Evolutionary conservation across 2,797 vertebrate genomes (phyloP).

Genomic region (Decapterus maruadsi): DNA sequence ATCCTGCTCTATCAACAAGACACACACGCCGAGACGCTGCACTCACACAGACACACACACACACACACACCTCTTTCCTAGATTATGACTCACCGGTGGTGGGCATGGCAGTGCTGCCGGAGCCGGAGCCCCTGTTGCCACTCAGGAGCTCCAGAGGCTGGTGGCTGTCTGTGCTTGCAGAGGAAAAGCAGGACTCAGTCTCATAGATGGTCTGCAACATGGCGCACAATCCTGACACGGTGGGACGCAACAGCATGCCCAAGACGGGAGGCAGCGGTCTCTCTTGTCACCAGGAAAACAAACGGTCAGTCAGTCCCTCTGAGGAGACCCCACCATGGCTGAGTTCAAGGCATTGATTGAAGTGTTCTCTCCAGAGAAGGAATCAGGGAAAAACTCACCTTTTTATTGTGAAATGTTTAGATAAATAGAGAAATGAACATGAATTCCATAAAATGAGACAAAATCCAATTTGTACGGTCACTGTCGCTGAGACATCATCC

Average conservation of each 20-base stretch:
- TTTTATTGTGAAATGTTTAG: constrained; percentile 4
- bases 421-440: neutral
- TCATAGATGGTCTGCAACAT: constrained; percentile 97
- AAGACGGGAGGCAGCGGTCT: constrained; percentile 65
- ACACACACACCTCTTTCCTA: constrained; percentile 14
- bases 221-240: constrained; percentile 90
- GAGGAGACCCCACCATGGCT: constrained; percentile 38
- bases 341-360: constrained; percentile 5
- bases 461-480: neutral
- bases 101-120: constrained; percentile 83
- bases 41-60: neutral
- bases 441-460: neutral
- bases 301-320: constrained; percentile 43
- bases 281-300: constrained; percentile 10
- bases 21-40: neutral
- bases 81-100: constrained; percentile 89
- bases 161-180: constrained; percentile 88
- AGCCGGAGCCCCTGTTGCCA: constrained; percentile 79
- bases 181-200: constrained; percentile 93
- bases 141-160: constrained; percentile 91
- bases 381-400: constrained; percentile 3
- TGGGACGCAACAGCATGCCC: constrained; percentile 94
- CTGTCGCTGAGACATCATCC: constrained; percentile 33
- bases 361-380: constrained; percentile 15
- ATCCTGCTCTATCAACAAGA: neutral